Evolutionary conservation across 2,113 vertebrate species (phyloP), one percentile per base, ranked within the genome.

Genomic region (Zingel zingel): DNA sequence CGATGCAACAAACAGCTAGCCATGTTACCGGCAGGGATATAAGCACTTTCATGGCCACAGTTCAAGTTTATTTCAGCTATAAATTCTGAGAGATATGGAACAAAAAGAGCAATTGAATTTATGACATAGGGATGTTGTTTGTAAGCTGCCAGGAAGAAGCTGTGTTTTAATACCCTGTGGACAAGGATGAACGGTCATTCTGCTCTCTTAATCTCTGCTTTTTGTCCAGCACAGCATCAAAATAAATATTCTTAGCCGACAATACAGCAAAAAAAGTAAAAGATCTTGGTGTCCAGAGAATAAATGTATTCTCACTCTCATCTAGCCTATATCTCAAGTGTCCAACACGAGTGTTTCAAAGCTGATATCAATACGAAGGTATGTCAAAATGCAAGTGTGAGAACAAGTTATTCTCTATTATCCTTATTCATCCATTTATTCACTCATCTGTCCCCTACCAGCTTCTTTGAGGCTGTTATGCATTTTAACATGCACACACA

Each of bases 41-140:
- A 84, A 90, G 86, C 90, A 92, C 90, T 94, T 94, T 91, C 90
- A 93, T 91, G 86, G 90, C 92, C 89, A 87, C 89, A 91, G 89
- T 90, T 94, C 92, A 93, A 88, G 72, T 94, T 94, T 94, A 92
- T 92, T 91, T 91, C 87, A 69, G 87, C 85, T 66, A 86, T 93
- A 94, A 94, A 94, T 93, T 91, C 23, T 51, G 51, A 77, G 87
- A 87, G 85, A 89, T 74, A 64, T 68, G 57, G 82, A 81, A 84
- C 74, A 93, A 91, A 92, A 90, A 90, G 72, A 84, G 66, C 70
- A 9, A 23, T 65, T 68, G 74, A 81, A 91, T 92, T 93, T 92
- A 91, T 87, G 81, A 87, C 70, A 56, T 19, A 4, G 63, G 48
- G 72, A 63, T 81, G 87, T 85, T 86, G 84, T 91, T 92, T 89